Conservation (phyloP, 2,797 vertebrate species). For the Diplodus sargus region DNA sequence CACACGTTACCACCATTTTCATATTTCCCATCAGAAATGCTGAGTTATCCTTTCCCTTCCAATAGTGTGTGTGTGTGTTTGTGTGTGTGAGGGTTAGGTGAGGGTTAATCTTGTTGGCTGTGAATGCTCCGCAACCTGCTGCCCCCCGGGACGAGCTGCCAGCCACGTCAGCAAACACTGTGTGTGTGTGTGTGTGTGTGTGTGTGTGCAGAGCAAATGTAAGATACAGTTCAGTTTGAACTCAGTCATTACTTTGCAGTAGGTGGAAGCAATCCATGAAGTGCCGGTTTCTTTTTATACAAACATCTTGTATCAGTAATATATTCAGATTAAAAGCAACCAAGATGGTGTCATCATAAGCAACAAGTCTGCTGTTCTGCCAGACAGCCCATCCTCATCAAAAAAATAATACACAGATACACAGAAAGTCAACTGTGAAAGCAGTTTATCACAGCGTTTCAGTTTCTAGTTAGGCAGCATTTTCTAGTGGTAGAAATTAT, state of each 20-base stretch:
- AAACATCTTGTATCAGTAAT: neutral
- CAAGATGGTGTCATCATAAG: neutral
- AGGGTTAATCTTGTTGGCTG: slow-evolving; percentile 10
- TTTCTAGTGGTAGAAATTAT: no score
- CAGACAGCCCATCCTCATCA: no score
- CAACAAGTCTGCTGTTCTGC: neutral
- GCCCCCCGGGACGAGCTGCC: neutral
- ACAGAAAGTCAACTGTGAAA: no score
- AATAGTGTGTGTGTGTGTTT: neutral
- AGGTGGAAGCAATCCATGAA: neutral
- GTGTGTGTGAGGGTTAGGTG: neutral
- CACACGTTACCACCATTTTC: neutral
- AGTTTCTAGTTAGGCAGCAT: no score
- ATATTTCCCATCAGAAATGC: no score
- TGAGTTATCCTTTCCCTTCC: neutral
- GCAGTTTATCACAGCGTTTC: no score
- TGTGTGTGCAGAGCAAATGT: neutral
- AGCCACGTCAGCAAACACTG: neutral
- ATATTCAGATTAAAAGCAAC: neutral
- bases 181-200: neutral
- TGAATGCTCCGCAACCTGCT: neutral
- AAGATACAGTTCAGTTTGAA: neutral
- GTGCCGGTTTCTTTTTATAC: neutral
- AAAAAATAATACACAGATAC: no score
- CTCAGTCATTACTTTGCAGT: neutral